A percentile compares a stretch with the other conserved stretches of the same genome.
phyloP scores from a whole-genome alignment of 2,113 vertebrate species.

The Ciconia stormi region DNA sequence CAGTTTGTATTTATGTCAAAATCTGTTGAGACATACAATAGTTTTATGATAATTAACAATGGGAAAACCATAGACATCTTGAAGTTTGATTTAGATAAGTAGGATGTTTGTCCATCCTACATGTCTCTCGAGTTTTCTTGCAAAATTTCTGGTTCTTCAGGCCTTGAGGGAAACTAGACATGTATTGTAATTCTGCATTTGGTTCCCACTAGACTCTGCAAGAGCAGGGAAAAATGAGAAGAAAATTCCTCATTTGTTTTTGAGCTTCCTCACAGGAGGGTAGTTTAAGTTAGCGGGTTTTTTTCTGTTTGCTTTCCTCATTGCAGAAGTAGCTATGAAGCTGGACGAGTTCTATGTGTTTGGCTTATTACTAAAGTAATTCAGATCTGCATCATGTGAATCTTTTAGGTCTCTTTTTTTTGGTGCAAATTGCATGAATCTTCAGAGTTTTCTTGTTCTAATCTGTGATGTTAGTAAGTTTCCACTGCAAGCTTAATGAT shows the following conservation, averaged over 20 bases:
- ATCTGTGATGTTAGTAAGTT: background rate
- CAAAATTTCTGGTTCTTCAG: background rate
- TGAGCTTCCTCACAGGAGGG: background rate
- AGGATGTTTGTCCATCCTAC: background rate
- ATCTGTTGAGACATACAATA: background rate
- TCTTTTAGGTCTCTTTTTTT: background rate
- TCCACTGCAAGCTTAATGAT: background rate
- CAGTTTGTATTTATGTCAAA: background rate
- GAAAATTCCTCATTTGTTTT: background rate
- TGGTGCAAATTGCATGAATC: background rate
- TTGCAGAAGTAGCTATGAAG: background rate
- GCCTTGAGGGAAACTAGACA: background rate
- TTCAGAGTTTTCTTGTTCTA: background rate
- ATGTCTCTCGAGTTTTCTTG: background rate
- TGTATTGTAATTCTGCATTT: background rate
- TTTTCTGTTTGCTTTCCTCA: background rate
- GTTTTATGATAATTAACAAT: background rate
- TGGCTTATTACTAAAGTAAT: background rate
- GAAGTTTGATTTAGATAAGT: background rate
- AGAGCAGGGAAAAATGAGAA: background rate
- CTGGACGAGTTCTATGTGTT: background rate
- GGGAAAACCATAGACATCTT: background rate
- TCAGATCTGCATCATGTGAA: background rate
- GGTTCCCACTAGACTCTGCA: background rate
- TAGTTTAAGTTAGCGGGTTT: background rate